Evolutionary conservation across 2,113 vertebrate species (phyloP).

Genomic region (Jacana jacana): DNA sequence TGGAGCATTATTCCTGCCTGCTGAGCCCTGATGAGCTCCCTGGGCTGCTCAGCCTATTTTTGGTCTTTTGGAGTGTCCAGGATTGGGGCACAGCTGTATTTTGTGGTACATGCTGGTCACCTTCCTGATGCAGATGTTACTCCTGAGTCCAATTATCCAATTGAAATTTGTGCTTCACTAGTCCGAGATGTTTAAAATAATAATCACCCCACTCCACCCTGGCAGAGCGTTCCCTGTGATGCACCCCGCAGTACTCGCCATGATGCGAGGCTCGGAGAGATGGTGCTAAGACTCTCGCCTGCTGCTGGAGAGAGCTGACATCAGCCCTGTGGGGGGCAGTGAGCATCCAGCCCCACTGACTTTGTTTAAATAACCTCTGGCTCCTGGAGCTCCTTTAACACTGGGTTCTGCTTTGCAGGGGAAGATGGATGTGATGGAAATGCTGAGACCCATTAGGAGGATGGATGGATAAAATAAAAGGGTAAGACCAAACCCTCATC

Average conservation of each 20-base stretch:
- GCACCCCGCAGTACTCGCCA: neutral
- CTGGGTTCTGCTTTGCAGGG: neutral
- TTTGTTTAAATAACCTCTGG: neutral
- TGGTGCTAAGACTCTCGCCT: rapidly evolving
- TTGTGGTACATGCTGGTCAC: neutral
- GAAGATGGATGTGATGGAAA: neutral
- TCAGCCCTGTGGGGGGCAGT: rapidly evolving
- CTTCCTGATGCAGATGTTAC: neutral
- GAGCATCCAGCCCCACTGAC: rapidly evolving
- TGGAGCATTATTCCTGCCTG: neutral
- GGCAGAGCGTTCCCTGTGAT: neutral
- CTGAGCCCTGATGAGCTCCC: neutral
- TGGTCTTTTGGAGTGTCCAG: neutral
- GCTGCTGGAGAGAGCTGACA: neutral
- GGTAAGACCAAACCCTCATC: neutral
- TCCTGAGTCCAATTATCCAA: neutral
- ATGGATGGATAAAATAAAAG: neutral
- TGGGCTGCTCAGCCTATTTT: neutral
- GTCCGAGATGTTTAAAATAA: neutral
- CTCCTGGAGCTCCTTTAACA: neutral
- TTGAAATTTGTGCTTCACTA: neutral
- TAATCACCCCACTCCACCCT: neutral
- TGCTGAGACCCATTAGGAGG: neutral
- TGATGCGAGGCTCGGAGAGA: neutral
- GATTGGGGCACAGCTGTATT: neutral